Percentiles rank a stretch among this genome's conserved stretches.
phyloP scores from a whole-genome alignment of 2,888 invertebrate genomes.

The Nezara viridula region DNA sequence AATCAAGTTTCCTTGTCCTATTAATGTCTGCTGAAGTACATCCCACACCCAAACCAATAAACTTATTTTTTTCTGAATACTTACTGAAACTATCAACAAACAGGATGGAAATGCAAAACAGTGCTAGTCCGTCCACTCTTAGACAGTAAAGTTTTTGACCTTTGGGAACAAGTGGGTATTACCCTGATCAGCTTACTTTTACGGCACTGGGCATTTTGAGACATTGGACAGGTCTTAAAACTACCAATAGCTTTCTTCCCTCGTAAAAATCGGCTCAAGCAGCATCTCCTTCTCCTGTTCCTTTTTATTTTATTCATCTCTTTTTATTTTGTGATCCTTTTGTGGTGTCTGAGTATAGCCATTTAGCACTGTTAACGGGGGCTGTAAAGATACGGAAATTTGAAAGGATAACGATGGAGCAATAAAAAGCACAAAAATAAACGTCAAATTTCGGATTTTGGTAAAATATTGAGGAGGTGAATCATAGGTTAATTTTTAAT shows the following conservation, averaged over 20 bases:
- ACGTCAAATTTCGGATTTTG: neutral
- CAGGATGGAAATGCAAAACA: neutral
- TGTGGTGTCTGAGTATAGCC: neutral
- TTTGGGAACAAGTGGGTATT: conserved; percentile 34
- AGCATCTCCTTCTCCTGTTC: neutral
- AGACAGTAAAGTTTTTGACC: conserved; percentile 22
- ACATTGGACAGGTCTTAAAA: conserved; percentile 41
- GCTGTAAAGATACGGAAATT: neutral
- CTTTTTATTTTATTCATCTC: neutral
- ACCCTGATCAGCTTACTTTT: conserved; percentile 45
- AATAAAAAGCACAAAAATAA: neutral
- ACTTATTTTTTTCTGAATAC: neutral
- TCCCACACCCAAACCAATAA: neutral
- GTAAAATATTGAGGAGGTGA: neutral
- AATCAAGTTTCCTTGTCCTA: neutral
- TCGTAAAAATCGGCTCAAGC: conserved; percentile 41
- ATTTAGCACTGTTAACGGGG: neutral
- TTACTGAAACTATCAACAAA: neutral
- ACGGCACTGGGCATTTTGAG: conserved; percentile 37
- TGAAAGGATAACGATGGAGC: conserved; percentile 28
- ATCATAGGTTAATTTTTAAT: neutral
- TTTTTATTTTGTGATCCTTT: neutral
- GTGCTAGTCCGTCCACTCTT: neutral
- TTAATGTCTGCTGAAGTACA: neutral
- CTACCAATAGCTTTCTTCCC: conserved; percentile 39